These are phyloP conservation scores for Amblyteles armatorius DNA, from an alignment of 2,888 invertebrate species.

Conservation along the genomic window DNA sequence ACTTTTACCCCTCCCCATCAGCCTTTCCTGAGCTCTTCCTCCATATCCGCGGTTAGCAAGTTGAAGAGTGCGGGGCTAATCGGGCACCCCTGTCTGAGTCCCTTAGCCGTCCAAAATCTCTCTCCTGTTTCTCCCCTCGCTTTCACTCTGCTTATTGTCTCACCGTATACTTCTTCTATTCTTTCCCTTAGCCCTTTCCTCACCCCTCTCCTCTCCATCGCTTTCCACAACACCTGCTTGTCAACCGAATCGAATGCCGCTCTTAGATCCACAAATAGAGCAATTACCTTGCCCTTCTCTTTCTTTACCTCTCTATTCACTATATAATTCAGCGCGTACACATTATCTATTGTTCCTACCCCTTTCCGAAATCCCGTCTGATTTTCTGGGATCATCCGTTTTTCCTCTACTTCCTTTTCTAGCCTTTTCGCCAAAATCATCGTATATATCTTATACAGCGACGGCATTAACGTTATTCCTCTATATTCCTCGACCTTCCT, in stretches of 20 bases:
- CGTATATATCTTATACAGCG: slow-evolving; percentile 30
- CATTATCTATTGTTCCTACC: slow-evolving; percentile 11
- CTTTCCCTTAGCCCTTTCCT: slow-evolving; percentile 16
- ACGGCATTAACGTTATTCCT: slow-evolving; percentile 46
- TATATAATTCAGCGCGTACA: slow-evolving; percentile 1
- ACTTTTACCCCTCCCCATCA: slow-evolving; percentile 33
- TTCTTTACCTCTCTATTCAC: neutral
- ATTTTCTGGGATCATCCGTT: neutral
- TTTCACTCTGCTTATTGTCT: slow-evolving; percentile 30
- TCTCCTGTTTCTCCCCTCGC: slow-evolving; percentile 21
- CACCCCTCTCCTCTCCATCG: slow-evolving; percentile 1
- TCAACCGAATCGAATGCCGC: slow-evolving; percentile 43
- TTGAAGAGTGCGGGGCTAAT: slow-evolving; percentile 61
- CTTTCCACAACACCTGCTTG: neutral
- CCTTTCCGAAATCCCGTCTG: slow-evolving; percentile 19
- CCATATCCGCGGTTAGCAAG: slow-evolving; percentile 51
- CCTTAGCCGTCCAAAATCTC: slow-evolving; percentile 46
- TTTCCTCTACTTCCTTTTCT: slow-evolving; percentile 30
- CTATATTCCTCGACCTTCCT: slow-evolving; percentile 47
- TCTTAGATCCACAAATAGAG: slow-evolving; percentile 11
- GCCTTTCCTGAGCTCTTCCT: slow-evolving; percentile 27
- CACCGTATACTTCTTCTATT: neutral
- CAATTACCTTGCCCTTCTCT: neutral
- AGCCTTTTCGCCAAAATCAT: neutral
- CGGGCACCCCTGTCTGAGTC: slow-evolving; percentile 69